A percentile compares a stretch with the other conserved stretches of the same genome.
Evolutionary conservation across 2,888 invertebrate genomes (phyloP).

Genomic region (Chouioia cunea): DNA sequence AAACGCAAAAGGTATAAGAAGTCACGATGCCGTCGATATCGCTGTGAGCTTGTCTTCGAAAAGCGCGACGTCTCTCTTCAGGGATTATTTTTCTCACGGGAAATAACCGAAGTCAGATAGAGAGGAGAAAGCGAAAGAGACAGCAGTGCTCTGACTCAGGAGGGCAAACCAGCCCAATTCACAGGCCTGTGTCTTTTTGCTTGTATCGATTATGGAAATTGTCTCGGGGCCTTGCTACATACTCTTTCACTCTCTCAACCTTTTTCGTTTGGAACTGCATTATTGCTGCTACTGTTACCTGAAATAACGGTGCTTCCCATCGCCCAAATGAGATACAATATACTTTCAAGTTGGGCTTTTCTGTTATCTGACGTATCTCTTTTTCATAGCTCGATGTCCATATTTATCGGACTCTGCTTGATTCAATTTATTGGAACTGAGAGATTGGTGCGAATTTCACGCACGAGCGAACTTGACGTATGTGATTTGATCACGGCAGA

Average conservation of each 20-base stretch:
- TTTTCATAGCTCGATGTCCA: no score
- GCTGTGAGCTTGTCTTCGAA: not conserved
- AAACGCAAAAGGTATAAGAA: slow-evolving; percentile 25
- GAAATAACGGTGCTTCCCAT: no score
- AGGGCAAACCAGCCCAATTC: slow-evolving; percentile 45
- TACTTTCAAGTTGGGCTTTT: no score
- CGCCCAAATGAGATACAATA: no score
- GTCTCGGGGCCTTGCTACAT: slow-evolving; percentile 13
- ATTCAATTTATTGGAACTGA: no score
- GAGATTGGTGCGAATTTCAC: no score
- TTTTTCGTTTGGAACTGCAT: slow-evolving; percentile 2
- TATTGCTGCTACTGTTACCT: no score
- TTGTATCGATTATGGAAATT: slow-evolving; percentile 48
- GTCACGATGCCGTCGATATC: slow-evolving; percentile 26
- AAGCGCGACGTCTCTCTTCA: slow-evolving; percentile 39
- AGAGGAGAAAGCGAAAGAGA: slow-evolving; percentile 28
- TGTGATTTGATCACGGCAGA: no score
- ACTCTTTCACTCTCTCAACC: slow-evolving; percentile 10
- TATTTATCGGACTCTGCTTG: no score
- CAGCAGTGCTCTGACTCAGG: slow-evolving; percentile 37
- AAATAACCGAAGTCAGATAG: slow-evolving; percentile 46
- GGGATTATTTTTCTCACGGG: slow-evolving; percentile 51
- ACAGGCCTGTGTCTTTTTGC: slow-evolving; percentile 37
- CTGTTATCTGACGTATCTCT: no score
- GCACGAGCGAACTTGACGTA: no score